These are phyloP conservation scores for Lycaena phlaeas DNA, from an alignment of 2,888 invertebrate genomes.

Conservation along the genomic window DNA sequence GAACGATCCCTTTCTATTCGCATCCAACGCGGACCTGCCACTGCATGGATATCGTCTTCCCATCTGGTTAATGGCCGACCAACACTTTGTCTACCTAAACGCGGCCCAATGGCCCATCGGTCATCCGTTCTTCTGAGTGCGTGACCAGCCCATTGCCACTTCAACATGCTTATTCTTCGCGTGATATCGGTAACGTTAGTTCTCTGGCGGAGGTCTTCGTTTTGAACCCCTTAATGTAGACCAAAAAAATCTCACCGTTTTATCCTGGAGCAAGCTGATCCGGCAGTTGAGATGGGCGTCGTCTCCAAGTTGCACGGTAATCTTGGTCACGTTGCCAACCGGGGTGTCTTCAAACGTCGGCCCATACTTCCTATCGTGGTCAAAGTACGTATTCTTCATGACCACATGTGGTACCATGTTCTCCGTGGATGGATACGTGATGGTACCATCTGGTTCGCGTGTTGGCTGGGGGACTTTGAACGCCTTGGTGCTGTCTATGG, in stretches of 20 bases:
- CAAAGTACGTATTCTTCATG: slow-evolving; percentile 56
- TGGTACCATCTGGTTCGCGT: slow-evolving; percentile 22
- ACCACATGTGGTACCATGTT: slow-evolving; percentile 51
- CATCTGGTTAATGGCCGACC: too few species aligned
- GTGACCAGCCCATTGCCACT: too few species aligned
- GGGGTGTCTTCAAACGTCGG: slow-evolving; percentile 77
- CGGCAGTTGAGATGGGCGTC: slow-evolving; percentile 82
- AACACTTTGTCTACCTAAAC: too few species aligned
- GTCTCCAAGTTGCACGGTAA: slow-evolving; percentile 82
- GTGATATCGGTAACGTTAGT: too few species aligned
- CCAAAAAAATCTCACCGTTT: slow-evolving; percentile 85
- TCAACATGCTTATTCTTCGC: too few species aligned
- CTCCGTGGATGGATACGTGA: slow-evolving; percentile 14
- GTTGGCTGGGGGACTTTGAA: slow-evolving; percentile 60
- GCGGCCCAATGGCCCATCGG: too few species aligned
- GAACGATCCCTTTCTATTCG: too few species aligned
- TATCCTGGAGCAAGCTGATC: slow-evolving; percentile 82
- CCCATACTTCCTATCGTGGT: slow-evolving; percentile 75
- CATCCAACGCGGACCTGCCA: too few species aligned
- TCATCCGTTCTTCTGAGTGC: too few species aligned
- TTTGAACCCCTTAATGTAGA: too few species aligned
- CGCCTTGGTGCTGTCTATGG: slow-evolving; percentile 64
- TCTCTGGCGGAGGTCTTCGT: too few species aligned
- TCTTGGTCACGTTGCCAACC: slow-evolving; percentile 76
- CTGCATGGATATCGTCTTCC: too few species aligned